Evolutionary conservation across 2,888 invertebrate genomes (phyloP), one percentile per base, ranked within the genome.

Genomic region (Marronus borbonicus): DNA sequence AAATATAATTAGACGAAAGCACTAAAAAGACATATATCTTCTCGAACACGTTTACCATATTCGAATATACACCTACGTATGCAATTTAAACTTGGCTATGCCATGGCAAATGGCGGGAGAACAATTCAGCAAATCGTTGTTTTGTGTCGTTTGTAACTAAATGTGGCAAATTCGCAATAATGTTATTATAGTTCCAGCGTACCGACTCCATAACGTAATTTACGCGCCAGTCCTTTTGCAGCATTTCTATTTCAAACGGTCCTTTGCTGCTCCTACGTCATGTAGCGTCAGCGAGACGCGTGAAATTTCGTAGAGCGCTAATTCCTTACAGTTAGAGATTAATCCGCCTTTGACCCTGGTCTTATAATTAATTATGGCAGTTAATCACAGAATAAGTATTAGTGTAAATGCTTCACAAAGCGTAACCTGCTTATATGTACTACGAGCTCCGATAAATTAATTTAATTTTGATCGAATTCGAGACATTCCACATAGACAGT

Each of bases 171-270:
- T 36, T 65, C 65, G 39, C 65, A 65, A 36, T 65, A 31, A 65
- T 65, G 39, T 65, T 44, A 36, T 65, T 65, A 65, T 65, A 65
- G 39, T 65, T 31, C 14, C 44, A 65, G 8, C 10, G 65, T 36
- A 36, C 65, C 31, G 14, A 65, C 65, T 39, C 65, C 65, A 39
- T 36, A 65, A 65, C 39, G 17, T 65, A 65, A 65, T 65, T 65
- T 65, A 65, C 36, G 62, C 65, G 36, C 17, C 65, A 65, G 36
- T 36, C 36, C 8, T 65, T 36, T 14, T 31, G 65, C 31, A 65
- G 17, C 65, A 36, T 65, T 65, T 65, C 65, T 65, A 65, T 65
- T 65, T 36, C 36, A 36, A 65, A 65, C 14, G 65, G n/a, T 64
- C 62, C 62, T 65, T 65, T 36, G 39, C 36, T 65, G 8, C 17